Percentiles rank a stretch among this genome's conserved stretches.
These are phyloP conservation scores for Halichoerus grypus DNA, from an alignment of 2,113 vertebrate genomes.

Conservation along the genomic window DNA sequence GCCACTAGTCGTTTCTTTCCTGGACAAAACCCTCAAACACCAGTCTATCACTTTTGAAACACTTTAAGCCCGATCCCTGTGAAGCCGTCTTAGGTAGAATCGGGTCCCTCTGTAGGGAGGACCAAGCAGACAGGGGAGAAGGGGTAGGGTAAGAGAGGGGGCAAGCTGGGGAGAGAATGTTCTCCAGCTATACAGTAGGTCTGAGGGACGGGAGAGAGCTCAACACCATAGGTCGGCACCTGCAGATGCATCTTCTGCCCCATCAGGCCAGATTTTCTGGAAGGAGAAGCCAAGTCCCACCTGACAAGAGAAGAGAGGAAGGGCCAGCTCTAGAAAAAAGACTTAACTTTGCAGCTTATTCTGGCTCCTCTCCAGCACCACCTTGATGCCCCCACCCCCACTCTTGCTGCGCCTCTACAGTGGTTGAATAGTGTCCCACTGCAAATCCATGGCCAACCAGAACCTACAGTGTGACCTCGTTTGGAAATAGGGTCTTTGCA, in stretches of 20 bases:
- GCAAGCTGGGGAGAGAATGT: too few species aligned
- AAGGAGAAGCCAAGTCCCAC: background rate
- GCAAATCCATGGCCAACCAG: background rate
- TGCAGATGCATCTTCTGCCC: background rate
- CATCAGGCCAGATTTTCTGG: background rate
- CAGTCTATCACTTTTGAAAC: background rate
- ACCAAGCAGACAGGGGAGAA: background rate
- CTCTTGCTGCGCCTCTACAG: background rate
- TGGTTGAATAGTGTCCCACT: background rate
- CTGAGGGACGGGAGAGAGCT: background rate
- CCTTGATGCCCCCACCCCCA: too few species aligned
- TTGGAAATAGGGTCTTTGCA: slow-evolving; percentile 18
- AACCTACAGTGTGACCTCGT: background rate
- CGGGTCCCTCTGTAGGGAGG: background rate
- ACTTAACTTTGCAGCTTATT: background rate
- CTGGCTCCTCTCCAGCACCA: background rate
- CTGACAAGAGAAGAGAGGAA: background rate
- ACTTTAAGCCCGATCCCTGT: background rate
- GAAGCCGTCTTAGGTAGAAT: background rate
- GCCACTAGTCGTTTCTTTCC: background rate
- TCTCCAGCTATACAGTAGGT: background rate
- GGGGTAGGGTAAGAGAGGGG: background rate
- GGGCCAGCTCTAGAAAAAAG: background rate
- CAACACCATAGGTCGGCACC: background rate
- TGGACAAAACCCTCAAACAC: background rate